Conservation (phyloP, 2,113 vertebrate genomes). For the Sylvietta virens region DNA sequence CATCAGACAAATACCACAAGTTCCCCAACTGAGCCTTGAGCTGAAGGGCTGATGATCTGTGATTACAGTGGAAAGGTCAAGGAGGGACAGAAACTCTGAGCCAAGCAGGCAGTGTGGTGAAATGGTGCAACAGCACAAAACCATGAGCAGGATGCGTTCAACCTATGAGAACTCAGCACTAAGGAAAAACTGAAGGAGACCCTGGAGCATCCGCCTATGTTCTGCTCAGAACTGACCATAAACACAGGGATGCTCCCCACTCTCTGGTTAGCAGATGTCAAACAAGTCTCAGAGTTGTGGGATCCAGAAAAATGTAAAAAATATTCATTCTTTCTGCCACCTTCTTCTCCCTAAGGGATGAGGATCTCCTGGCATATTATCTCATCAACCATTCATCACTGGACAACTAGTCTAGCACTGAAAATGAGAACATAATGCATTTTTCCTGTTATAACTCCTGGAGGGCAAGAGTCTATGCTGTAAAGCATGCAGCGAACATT, state of each 20-base stretch:
- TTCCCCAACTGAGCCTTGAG: neutral
- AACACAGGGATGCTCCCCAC: neutral
- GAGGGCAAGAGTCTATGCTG: neutral
- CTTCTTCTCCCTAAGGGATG: neutral
- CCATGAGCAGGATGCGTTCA: neutral
- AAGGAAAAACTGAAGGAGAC: neutral
- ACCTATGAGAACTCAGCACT: neutral
- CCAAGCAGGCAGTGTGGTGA: neutral
- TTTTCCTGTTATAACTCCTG: neutral
- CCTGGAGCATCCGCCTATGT: neutral
- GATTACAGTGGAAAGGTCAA: neutral
- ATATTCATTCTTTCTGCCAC: neutral
- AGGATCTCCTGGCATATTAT: neutral
- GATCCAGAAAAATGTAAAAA: neutral
- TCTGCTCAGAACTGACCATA: neutral
- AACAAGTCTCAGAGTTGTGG: neutral
- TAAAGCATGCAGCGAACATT: neutral
- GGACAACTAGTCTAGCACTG: neutral
- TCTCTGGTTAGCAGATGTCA: neutral
- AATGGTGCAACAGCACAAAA: neutral
- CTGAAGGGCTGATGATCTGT: neutral
- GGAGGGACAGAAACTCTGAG: neutral
- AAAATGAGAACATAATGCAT: neutral
- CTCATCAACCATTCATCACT: neutral
- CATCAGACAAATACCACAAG: neutral